Base-by-base conservation (phyloP, 2,797 vertebrate genomes). In the Acanthurus tractus region DNA sequence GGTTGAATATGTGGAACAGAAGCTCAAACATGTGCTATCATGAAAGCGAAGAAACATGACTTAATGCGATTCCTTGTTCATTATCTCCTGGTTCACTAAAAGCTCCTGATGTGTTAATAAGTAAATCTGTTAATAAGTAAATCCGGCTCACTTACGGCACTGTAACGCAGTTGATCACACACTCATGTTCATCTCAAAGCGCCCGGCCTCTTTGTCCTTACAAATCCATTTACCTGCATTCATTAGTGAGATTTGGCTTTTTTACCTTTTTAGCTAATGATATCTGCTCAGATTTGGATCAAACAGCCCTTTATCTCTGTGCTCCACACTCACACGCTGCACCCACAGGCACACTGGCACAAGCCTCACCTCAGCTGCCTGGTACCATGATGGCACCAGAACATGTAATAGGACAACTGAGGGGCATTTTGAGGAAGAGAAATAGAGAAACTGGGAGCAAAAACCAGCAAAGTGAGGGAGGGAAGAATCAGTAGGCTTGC, bases 241-340 rank as follows among this genome's bases (percentile, higher is more conserved):
- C 68, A 18, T 66, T 63, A 18, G 18, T 46, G 56, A 64, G 45
- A 76, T 58, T 38, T 50, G 18, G 18, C 25, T 79, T 58, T 50
- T 78, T 70, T 54, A 71, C 77, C 68, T 85, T 78, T 66, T 61
- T 11, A 70, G 48, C 42, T 76, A 59, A 70, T 61, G 49, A 67
- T 54, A 11, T 71, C 74, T 70, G 46, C 55, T 79, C 50, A 55
- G 48, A 78, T 85, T 52, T 70, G 63, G 61, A 88, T 79, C 73
- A 70, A 55, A 67, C 74, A 22, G 48, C 57, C 55, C 50, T 75
- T 79, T 74, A 85, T 82, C 67, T 82, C 52, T 44, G 4, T 13
- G 29, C 25, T 74, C 58, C 70, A 79, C 45, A 22, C 64, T 75
- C 3, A 6, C 5, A 1, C 20, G 59, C 29, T 38, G n/a, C 58